Conservation (phyloP, 1,140 invertebrate genomes). For the Adelges cooleyi region DNA sequence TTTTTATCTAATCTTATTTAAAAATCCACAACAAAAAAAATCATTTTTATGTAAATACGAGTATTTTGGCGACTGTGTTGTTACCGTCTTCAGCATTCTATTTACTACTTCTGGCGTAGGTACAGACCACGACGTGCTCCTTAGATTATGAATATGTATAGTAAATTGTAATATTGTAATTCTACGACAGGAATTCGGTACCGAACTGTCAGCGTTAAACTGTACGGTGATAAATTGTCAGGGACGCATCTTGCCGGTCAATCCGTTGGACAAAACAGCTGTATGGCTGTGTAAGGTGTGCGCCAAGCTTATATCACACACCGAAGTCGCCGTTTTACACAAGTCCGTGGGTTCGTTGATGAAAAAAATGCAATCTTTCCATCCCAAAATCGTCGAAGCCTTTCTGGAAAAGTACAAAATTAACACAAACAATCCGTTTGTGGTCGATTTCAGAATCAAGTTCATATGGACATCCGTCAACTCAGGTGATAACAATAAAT, state of each 20-base stretch:
- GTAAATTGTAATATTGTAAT: not conserved
- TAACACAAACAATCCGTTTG: not conserved
- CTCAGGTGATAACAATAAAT: too few relatives aligned
- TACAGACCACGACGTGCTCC: too few relatives aligned
- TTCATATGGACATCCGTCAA: constrained; percentile 5
- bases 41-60: too few relatives aligned
- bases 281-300: constrained; percentile 44
- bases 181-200: constrained; percentile 38
- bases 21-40: too few relatives aligned
- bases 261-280: constrained; percentile 38
- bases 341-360: not conserved
- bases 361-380: not conserved
- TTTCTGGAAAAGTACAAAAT: not conserved
- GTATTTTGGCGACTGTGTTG: too few relatives aligned
- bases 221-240: constrained; percentile 40
- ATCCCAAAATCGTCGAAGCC: not conserved
- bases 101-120: too few relatives aligned
- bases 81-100: too few relatives aligned
- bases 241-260: constrained; percentile 39
- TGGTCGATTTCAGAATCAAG: not conserved
- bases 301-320: constrained; percentile 37
- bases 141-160: too few relatives aligned
- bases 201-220: constrained; percentile 41
- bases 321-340: constrained; percentile 34
- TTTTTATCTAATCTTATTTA: too few relatives aligned